These are phyloP conservation scores for Chaetorhynchus papuensis DNA, from an alignment of 2,113 vertebrate genomes.

Conservation along the genomic window DNA sequence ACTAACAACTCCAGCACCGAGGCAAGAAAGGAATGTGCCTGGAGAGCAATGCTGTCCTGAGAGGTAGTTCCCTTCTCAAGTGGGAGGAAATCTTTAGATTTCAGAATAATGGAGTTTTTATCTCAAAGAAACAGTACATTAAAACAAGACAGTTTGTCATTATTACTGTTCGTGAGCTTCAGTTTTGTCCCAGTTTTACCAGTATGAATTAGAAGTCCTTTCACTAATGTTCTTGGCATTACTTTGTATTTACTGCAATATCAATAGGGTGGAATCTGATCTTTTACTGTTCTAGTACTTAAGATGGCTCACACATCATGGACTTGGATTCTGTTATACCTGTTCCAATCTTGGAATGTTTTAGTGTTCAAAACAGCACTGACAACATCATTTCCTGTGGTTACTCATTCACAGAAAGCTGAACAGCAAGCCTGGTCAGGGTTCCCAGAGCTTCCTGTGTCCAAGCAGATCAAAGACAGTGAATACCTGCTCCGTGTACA, in stretches of 20 bases:
- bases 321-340: neutral
- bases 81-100: neutral
- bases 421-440: neutral
- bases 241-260: neutral
- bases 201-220: neutral
- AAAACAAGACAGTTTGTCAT: neutral
- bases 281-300: neutral
- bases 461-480: neutral
- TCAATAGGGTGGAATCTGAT: neutral
- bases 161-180: neutral
- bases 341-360: neutral
- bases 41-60: neutral
- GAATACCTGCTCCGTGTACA: neutral
- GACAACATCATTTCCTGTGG: neutral
- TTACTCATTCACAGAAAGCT: neutral
- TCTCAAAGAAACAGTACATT: neutral
- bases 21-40: neutral
- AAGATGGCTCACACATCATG: accelerated
- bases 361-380: neutral
- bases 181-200: neutral
- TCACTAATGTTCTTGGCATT: neutral
- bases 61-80: neutral
- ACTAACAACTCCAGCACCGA: neutral
- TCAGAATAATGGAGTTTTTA: neutral
- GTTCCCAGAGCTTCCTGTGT: neutral